Evolutionary conservation across 2,888 invertebrate species (phyloP), one percentile per base, ranked within the genome.

Genomic region (Callyntrura sp.): DNA sequence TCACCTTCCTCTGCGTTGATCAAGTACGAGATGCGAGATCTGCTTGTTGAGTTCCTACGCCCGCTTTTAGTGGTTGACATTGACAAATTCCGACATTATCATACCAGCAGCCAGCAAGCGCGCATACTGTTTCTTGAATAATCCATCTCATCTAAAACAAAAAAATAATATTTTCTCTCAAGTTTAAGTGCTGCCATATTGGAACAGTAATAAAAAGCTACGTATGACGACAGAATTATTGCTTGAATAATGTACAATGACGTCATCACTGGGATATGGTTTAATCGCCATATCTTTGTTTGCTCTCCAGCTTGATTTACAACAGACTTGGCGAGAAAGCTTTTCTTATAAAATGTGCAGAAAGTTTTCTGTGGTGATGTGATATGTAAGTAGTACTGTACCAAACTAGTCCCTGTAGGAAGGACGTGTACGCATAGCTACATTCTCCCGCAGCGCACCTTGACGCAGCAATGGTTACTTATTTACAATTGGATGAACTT

Each of bases 51-150:
- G 35, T n/a, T 68, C 23, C 35, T 4, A 11, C 6, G 17, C 60
- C 20, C 9, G 11, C 12, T 73, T 48, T 48, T 73, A 4, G 8
- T n/a, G 45, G 45, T 17, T 45, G 73, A 25, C 73, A 73, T 48
- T 73, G 73, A 45, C 23, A 73, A 73, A 73, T 48, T 73, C 23
- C 12, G 45, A 17, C 43, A 73, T 48, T 73, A 48, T 73, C 48
- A 20, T 48, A 20, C 0, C 45, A 23, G 8, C 2, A 73, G 14
- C 57, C 23, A 48, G n/a, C 45, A 45, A 9, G 11, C 57, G n/a
- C n/a, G n/a, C n/a, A 57, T n/a, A 60, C 60, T 17, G 20, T 17
- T 45, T 35, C 9, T 17, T 43, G n/a, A 70, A 43, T 70, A 70
- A 43, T 70, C n/a, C 68, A 70, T 43, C n/a, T n/a, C n/a, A n/a